Conservation (phyloP, 53 echinoderm and acorn worm genomes). For the Holothuria leucospilota region DNA sequence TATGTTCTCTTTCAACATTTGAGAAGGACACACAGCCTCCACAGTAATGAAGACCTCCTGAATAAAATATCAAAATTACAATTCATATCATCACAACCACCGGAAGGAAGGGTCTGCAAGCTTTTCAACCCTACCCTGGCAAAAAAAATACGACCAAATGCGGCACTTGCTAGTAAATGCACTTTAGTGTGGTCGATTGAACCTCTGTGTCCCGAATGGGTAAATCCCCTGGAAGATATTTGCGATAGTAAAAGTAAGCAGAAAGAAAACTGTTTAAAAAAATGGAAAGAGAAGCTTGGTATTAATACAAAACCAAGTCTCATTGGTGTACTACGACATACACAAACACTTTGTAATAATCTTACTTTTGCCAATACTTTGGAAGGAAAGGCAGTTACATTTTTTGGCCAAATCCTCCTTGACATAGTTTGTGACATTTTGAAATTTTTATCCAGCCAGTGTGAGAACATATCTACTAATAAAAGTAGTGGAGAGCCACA, state of each 20-base stretch:
- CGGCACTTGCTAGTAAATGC: not conserved
- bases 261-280: no score
- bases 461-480: not conserved
- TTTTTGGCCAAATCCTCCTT: not conserved
- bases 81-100: not conserved
- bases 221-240: not conserved
- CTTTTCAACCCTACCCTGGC: not conserved
- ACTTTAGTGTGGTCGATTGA: conserved; percentile 25
- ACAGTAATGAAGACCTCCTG: not conserved
- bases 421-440: not conserved
- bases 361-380: not conserved
- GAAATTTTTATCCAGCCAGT: conserved; percentile 2
- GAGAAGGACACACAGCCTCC: not conserved
- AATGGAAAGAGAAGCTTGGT: not conserved
- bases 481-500: not conserved
- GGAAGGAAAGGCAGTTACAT: not conserved
- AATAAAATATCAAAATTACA: not conserved
- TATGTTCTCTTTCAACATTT: conserved; percentile 14
- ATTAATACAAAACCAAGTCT: conserved; percentile 8
- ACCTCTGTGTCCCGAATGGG: conserved; percentile 11
- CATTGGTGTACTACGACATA: not conserved
- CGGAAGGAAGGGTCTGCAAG: not conserved
- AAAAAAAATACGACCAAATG: not conserved
- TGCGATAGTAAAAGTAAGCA: no score
- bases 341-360: conserved; percentile 23